Evolutionary conservation across 1,140 invertebrate genomes (phyloP), one percentile per base, ranked within the genome.

Genomic region (Lepidotrigona ventralis): DNA sequence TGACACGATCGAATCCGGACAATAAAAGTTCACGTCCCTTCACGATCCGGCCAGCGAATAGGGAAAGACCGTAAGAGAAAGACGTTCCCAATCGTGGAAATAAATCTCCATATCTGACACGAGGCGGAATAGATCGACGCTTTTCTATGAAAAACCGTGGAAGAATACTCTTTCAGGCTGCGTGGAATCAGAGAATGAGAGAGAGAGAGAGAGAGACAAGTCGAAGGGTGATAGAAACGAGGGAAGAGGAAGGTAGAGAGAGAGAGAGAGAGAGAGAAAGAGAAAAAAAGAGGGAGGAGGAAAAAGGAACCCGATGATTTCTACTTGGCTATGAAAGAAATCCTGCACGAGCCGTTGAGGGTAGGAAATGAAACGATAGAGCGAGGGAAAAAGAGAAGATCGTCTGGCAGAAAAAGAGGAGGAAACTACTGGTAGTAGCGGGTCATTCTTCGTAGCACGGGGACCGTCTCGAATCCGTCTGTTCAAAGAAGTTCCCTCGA

Each of bases 21-120:
- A 90, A 90, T 85, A 82, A 86, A 60, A 58, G 74, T 68, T 80
- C 78, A 58, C 64, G 56, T 81, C 39, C 60, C 53, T 54, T 15
- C 21, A 17, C 63, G 70, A 74, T 46, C 39, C n/a, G 26, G 2
- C 14, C 26, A n/a, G 17, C 6, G 39, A 51, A 54, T 2, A n/a
- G n/a, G 4, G 15, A 26, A 71, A 29, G 17, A 60, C 19, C 29
- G 46, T 73, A 23, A 29, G 21, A 82, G 56, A 60, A 54, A 66
- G 77, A 64, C 33, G 79, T 15, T 46, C 58, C 77, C 74, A 79
- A 89, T 86, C 82, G 81, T 77, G 60, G 72, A 86, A 90, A 91
- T 91, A 90, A 91, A 91, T 91, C 90, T 91, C 90, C 90, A 91
- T 91, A 91, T 91, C 86, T 88, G 89, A 89, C 86, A 86, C 83